Conservation (phyloP, 2,888 invertebrate species). For the Zelleria hepariella region DNA sequence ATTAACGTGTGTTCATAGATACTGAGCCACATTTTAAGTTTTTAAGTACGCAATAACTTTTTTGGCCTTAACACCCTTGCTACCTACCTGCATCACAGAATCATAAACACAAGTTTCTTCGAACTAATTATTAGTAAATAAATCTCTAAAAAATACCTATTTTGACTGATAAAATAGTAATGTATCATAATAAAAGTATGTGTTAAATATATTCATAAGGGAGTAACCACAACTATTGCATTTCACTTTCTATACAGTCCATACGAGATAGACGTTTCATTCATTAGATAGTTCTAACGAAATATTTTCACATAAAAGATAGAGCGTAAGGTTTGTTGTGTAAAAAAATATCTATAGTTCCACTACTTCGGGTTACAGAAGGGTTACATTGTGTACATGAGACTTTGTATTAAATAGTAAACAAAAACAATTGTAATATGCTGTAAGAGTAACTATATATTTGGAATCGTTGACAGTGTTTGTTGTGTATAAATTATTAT, state of each 20-base stretch:
- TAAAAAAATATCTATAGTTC: constrained; percentile 44
- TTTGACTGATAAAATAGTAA: constrained; percentile 67
- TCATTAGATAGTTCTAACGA: constrained; percentile 53
- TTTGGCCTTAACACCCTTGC: no score
- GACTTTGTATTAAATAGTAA: constrained; percentile 63
- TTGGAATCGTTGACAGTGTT: constrained; percentile 65
- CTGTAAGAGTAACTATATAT: constrained; percentile 64
- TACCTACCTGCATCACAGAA: background rate
- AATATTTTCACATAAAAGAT: constrained; percentile 68
- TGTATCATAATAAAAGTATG: constrained; percentile 44
- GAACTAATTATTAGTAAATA: constrained; percentile 42
- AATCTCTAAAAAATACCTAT: constrained; percentile 47
- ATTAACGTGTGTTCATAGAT: background rate
- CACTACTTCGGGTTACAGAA: constrained; percentile 59
- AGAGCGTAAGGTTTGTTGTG: constrained; percentile 67
- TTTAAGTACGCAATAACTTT: no score
- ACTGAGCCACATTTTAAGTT: background rate
- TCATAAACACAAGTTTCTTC: constrained; percentile 17
- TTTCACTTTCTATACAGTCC: constrained; percentile 70
- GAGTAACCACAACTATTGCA: constrained; percentile 68
- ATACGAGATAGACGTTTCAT: constrained; percentile 55
- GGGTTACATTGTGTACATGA: constrained; percentile 64
- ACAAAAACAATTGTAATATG: constrained; percentile 48
- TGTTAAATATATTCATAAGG: constrained; percentile 66
- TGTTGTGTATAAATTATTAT: constrained; percentile 49